Percentiles rank a stretch among this genome's conserved stretches.
phyloP scores from a whole-genome alignment of 2,888 invertebrate species.

The Asteroscopus sphinx region DNA sequence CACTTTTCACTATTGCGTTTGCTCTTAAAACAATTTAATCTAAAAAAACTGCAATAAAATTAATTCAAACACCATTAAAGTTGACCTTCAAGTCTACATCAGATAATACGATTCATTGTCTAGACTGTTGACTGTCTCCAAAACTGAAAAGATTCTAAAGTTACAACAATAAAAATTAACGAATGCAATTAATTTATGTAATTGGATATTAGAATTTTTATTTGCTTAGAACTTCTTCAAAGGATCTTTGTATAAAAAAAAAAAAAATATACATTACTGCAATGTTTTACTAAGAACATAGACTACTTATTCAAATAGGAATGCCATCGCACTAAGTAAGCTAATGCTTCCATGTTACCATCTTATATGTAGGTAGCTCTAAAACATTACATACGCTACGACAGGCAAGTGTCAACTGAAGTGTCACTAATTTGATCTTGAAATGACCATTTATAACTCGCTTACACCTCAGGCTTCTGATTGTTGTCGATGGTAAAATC shows the following conservation, averaged over 20 bases:
- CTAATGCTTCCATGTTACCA: too few relatives aligned
- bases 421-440: too few relatives aligned
- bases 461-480: too few relatives aligned
- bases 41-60: slow-evolving; percentile 8
- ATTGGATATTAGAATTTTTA: neutral
- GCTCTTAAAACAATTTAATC: neutral
- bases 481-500: too few relatives aligned
- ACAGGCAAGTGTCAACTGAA: too few relatives aligned
- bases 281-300: neutral
- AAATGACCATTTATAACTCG: too few relatives aligned
- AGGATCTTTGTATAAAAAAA: neutral
- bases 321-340: too few relatives aligned
- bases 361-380: too few relatives aligned
- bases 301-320: too few relatives aligned
- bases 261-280: neutral
- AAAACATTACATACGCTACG: too few relatives aligned
- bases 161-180: slow-evolving; percentile 12
- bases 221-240: neutral
- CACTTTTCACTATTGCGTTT: neutral
- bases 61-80: slow-evolving; percentile 16
- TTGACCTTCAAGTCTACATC: slow-evolving; percentile 21
- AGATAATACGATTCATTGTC: slow-evolving; percentile 33
- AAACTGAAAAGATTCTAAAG: slow-evolving; percentile 27
- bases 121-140: slow-evolving; percentile 17
- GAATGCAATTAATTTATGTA: slow-evolving; percentile 12